Evolutionary conservation across 2,113 vertebrate species (phyloP).

Genomic region (Hyaena hyaena): DNA sequence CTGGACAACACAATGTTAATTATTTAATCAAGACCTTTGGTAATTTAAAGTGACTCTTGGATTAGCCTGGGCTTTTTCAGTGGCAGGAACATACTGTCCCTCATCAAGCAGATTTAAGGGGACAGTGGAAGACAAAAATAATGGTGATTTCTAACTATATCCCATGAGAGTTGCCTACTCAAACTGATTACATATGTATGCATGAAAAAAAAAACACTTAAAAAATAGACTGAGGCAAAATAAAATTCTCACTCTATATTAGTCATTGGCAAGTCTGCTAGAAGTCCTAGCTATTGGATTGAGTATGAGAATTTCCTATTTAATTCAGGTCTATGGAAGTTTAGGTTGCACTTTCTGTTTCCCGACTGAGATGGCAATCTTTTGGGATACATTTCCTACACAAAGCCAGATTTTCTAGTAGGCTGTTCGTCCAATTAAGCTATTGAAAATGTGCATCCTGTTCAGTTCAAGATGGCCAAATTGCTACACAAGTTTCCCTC

Average conservation of each 20-base stretch:
- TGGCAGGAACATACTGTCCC: not conserved
- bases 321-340: constrained; percentile 22
- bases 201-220: not conserved
- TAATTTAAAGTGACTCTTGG: not conserved
- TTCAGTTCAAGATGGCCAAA: not conserved
- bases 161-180: not conserved
- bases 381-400: constrained; percentile 23
- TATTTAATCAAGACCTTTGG: not conserved
- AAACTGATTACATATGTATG: not conserved
- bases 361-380: not conserved
- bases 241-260: not conserved
- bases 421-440: constrained; percentile 37
- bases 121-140: not conserved
- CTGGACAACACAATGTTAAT: not conserved
- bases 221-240: constrained; percentile 28
- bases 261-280: not conserved
- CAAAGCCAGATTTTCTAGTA: constrained; percentile 56
- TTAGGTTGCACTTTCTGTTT: not conserved
- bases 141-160: constrained; percentile 30
- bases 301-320: not conserved
- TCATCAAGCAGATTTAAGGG: not conserved
- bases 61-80: not conserved
- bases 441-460: constrained; percentile 4
- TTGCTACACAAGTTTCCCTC: not conserved
- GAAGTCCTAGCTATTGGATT: not conserved